Percentiles rank a stretch among this genome's conserved stretches.
phyloP scores from a whole-genome alignment of 92 coral and sea anemone genomes.

The Nematostella vectensis region DNA sequence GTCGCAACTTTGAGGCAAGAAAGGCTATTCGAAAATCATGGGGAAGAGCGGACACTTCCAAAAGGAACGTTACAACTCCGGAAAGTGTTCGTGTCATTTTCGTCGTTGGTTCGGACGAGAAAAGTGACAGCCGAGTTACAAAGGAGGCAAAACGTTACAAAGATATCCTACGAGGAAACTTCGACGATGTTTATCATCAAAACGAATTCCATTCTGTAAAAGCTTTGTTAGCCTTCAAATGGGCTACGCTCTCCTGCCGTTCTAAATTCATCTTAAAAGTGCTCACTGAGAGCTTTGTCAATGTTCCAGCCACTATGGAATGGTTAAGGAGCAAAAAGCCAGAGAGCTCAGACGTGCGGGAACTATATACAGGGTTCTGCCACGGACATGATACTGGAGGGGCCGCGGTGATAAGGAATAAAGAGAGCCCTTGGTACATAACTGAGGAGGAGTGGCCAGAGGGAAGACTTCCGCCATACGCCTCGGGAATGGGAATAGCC shows the following conservation, averaged over 20 bases:
- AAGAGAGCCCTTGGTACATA: slow-evolving; percentile 61
- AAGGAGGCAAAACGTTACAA: slow-evolving; percentile 41
- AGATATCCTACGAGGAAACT: slow-evolving; percentile 67
- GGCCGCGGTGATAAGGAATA: slow-evolving; percentile 45
- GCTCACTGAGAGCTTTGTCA: slow-evolving; percentile 58
- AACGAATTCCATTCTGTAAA: slow-evolving; percentile 67
- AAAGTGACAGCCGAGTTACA: slow-evolving; percentile 46
- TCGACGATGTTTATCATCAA: slow-evolving; percentile 49
- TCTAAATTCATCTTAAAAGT: slow-evolving; percentile 51
- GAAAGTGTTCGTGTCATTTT: slow-evolving; percentile 43
- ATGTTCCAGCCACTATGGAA: slow-evolving; percentile 36
- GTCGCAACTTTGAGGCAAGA: slow-evolving; percentile 63
- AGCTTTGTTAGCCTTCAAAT: slow-evolving; percentile 54
- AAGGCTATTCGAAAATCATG: slow-evolving; percentile 71
- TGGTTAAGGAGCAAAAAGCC: slow-evolving; percentile 24
- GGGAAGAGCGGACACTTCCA: slow-evolving; percentile 35
- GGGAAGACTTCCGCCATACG: slow-evolving; percentile 42
- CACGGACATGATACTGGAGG: slow-evolving; percentile 42
- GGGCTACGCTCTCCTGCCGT: slow-evolving; percentile 50
- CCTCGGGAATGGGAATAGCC: slow-evolving; percentile 58
- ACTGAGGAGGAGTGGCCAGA: slow-evolving; percentile 59
- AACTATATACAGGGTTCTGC: slow-evolving; percentile 66
- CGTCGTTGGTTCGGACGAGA: slow-evolving; percentile 66
- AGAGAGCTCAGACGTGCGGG: slow-evolving; percentile 8
- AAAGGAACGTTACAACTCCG: slow-evolving; percentile 13